Base-by-base conservation (phyloP, 2,113 vertebrate species). In the Labeo catla region DNA sequence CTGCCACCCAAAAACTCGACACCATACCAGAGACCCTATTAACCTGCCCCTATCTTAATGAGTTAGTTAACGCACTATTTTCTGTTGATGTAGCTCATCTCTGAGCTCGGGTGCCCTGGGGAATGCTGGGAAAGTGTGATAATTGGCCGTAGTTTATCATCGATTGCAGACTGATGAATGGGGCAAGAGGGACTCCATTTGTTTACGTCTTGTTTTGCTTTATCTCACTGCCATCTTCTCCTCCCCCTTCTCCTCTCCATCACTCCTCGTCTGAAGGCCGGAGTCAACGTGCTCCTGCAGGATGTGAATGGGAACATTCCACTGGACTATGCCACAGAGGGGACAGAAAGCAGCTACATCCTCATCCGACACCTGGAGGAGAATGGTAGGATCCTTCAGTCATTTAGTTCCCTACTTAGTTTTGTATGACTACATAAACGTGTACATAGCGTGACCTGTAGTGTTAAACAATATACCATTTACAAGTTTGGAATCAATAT, bases 271-370 rank as follows among this genome's bases (percentile, higher is more conserved):
- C 6, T 76, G 76, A 87, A 99, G 98, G 94, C 96, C 0, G 97
- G 98, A 90, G 96, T 96, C 88, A 96, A 98, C n/a, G 94, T 96
- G 13, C 94, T 98, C 84, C 96, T 99, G 61, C 97, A 98, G 90
- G 97, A 99, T 4, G 95, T 98, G 68, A 96, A 96, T 77, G 97
- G 97, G 65, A 98, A 97, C 89, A 94, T 96, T 85, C 94, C 98
- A 0, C 91, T 98, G 89, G 97, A 99, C 91, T 98, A 98, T 50
- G 93, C 98, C 4, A 86, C 93, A 0, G 97, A 99, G 90, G 97
- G 98, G 57, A 97, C 96, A 0, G 97, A 99, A 91, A 96, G 95
- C 83, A 95, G 95, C 90, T 96, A 92, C 52, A 96, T 99, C 87
- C 96, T 99, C 54, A 89, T 94, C 88, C 94, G 95, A 87, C 95